Evolutionary conservation across 1,140 invertebrate species (phyloP).

Genomic region (Periplaneta americana): DNA sequence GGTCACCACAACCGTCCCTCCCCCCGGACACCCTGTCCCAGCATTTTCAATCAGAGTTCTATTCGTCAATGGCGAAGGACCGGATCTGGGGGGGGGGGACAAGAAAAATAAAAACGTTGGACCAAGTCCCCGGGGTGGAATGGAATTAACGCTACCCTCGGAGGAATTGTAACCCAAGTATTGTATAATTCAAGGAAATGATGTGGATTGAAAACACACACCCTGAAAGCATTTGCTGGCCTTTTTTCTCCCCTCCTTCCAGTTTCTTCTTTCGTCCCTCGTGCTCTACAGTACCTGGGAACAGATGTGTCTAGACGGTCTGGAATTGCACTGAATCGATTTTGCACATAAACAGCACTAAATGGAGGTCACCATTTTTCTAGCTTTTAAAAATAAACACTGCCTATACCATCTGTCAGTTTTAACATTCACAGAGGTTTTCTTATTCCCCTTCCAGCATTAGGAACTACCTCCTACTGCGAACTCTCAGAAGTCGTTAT

Average conservation of each 20-base stretch:
- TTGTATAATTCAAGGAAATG: not conserved
- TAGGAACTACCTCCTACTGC: too few species aligned
- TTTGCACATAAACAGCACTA: not conserved
- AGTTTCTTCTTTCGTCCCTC: not conserved
- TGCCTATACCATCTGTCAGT: too few species aligned
- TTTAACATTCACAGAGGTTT: too few species aligned
- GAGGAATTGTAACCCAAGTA: not conserved
- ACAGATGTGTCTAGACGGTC: not conserved
- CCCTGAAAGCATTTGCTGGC: not conserved
- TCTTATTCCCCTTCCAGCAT: too few species aligned
- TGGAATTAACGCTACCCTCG: not conserved
- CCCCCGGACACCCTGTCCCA: not conserved
- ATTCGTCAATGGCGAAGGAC: not conserved
- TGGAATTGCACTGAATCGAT: not conserved
- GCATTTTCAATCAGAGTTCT: not conserved
- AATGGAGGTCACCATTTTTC: not conserved
- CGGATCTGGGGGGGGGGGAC: not conserved
- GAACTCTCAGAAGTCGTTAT: too few species aligned
- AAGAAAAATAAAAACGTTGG: not conserved
- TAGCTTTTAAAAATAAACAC: too few species aligned
- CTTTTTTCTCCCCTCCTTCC: not conserved
- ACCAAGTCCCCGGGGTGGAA: not conserved
- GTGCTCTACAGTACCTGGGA: not conserved
- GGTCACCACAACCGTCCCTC: not conserved
- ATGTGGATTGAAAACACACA: not conserved